These are phyloP conservation scores for Lithosia quadra DNA, from an alignment of 2,888 invertebrate genomes.

Conservation along the genomic window DNA sequence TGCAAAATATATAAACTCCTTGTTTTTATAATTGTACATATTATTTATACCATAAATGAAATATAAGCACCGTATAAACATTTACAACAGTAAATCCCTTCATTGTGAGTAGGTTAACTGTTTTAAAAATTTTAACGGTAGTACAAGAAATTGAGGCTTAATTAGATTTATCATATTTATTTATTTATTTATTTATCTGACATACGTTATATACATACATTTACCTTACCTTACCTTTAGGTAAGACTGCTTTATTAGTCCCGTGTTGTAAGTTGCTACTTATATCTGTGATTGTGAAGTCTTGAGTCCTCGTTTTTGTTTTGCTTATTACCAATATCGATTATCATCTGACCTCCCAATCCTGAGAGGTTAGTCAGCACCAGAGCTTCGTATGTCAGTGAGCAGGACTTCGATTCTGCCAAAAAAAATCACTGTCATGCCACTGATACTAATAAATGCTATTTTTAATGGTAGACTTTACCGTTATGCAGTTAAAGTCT, in stretches of 20 bases:
- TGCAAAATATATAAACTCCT: conserved; percentile 64
- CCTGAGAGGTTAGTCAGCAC: too few relatives aligned
- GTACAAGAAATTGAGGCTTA: background rate
- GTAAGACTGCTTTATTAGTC: background rate
- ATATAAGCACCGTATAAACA: conserved; percentile 30
- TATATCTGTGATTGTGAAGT: background rate
- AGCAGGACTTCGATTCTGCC: too few relatives aligned
- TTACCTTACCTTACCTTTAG: background rate
- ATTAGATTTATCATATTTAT: conserved; percentile 1
- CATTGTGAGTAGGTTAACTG: conserved; percentile 18
- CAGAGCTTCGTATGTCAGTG: too few relatives aligned
- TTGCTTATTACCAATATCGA: too few relatives aligned
- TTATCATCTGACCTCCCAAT: too few relatives aligned
- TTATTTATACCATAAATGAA: conserved; percentile 42
- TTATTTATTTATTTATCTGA: too few relatives aligned
- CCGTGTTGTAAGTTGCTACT: background rate
- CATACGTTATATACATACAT: too few relatives aligned
- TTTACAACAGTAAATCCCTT: conserved; percentile 30
- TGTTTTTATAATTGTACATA: conserved; percentile 46
- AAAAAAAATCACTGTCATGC: too few relatives aligned
- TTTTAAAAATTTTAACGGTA: background rate
- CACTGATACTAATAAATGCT: too few relatives aligned
- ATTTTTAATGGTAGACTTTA: too few relatives aligned
- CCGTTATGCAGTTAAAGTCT: too few relatives aligned
- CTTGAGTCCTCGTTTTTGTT: background rate